Conservation (phyloP, 2,113 vertebrate genomes). For the Menidia beryllina region DNA sequence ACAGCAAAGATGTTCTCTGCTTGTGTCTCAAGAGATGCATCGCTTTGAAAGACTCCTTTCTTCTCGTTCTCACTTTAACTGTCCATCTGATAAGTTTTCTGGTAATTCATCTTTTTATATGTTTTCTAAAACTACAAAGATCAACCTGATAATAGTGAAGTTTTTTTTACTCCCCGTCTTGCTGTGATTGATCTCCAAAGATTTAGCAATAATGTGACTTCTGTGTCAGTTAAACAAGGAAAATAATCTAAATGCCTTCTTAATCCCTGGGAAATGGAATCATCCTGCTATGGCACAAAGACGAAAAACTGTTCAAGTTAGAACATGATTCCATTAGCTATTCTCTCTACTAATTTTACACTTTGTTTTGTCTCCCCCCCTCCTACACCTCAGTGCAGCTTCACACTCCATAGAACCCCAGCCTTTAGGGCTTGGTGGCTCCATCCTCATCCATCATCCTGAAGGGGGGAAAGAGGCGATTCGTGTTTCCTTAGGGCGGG, state of each 20-base stretch:
- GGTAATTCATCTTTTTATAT: neutral
- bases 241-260: conserved; percentile 13
- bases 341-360: conserved; percentile 40
- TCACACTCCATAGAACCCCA: conserved; percentile 63
- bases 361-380: neutral
- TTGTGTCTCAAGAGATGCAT: neutral
- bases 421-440: conserved; percentile 51
- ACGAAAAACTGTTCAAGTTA: conserved; percentile 10
- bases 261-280: neutral
- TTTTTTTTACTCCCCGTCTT: conserved; percentile 6
- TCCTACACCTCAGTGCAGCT: conserved; percentile 31
- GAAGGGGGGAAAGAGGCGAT: conserved; percentile 58
- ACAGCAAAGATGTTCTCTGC: neutral
- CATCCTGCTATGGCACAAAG: conserved; percentile 18
- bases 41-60: neutral
- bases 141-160: neutral
- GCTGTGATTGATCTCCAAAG: conserved; percentile 23
- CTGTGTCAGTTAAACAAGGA: neutral
- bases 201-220: conserved; percentile 19
- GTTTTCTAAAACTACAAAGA: conserved; percentile 16
- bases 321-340: conserved; percentile 36
- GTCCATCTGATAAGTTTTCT: conserved; percentile 2
- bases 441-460: conserved; percentile 73
- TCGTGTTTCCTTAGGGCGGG: conserved; percentile 65
- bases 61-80: neutral